Base-by-base conservation (phyloP, 2,888 invertebrate genomes). In the Lithosia quadra region DNA sequence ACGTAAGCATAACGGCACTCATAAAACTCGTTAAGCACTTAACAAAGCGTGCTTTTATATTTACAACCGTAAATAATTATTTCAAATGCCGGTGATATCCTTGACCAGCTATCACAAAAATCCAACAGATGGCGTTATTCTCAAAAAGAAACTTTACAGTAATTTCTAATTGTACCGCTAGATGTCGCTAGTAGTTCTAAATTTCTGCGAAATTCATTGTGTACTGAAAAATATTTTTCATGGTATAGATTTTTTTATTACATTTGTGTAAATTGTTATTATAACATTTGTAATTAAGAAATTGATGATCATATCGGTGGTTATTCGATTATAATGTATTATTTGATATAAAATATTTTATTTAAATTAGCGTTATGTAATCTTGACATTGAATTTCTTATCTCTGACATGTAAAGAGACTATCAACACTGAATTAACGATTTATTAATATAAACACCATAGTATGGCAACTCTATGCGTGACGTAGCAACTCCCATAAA, bases 161-260 rank as follows among this genome's bases (percentile, higher is more conserved):
- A 11, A 18, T 73, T 7, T 36, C 7, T 18, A 43, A 57, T 15
- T 1, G 2, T 1, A 18, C n/a, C 67, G 55, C 71, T 80, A 89
- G 88, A 86, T 88, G 89, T 85, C 86, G 83, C 36, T 79, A 85
- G 70, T 55, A 36, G 88, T 71, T 58, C 22, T 21, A 58, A 72
- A 79, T 60, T 71, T 58, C 43, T 57, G 21, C 58, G 4, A 39
- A 33, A 28, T 21, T 24, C 22, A 22, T 39, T 58, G 49, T 53
- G 53, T 9, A 63, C 59, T 70, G 66, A 67, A 70, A 49, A 63
- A 56, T 39, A 67, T 55, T 43, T 70, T 70, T 55, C 59, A 28
- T 49, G 9, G 34, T 68, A 67, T 67, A 53, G 58, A 69, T 73
- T 67, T 58, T 62, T 62, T 11, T 34, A 49, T n/a, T 22, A 18